Conservation (phyloP, 2,797 vertebrate genomes). For the Ctenopoma multispine region DNA sequence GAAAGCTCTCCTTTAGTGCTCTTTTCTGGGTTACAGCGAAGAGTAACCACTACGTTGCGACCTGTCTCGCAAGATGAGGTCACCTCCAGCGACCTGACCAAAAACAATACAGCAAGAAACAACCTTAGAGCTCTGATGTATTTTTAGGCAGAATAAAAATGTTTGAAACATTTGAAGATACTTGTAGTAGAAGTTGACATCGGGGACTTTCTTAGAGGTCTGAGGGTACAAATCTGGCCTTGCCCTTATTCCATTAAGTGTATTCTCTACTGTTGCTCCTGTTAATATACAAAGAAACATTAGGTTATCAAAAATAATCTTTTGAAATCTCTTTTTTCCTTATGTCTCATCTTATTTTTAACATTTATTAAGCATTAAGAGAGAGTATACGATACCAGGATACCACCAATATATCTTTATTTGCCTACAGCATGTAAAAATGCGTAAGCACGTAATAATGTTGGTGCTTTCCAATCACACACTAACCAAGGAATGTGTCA, state of each 20-base stretch:
- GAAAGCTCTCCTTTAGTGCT: constrained; percentile 87
- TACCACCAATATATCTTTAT: too few species aligned
- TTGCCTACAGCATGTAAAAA: neutral
- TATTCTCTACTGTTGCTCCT: constrained; percentile 90
- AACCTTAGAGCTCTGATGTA: neutral
- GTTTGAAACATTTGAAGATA: constrained; percentile 63
- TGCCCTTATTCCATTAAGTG: constrained; percentile 84
- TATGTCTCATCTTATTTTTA: constrained; percentile 1
- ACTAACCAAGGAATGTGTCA: constrained; percentile 92
- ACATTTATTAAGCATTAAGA: neutral
- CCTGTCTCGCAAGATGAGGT: constrained; percentile 93
- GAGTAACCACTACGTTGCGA: constrained; percentile 90
- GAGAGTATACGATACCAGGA: too few species aligned
- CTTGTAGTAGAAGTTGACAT: constrained; percentile 97
- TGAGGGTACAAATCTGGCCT: constrained; percentile 85
- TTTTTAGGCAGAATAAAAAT: neutral
- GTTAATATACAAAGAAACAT: constrained; percentile 22
- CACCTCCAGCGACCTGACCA: constrained; percentile 87
- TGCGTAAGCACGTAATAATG: neutral
- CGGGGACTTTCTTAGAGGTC: constrained; percentile 85
- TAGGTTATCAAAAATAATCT: neutral
- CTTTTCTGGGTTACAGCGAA: constrained; percentile 91
- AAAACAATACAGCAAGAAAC: neutral
- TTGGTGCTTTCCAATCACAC: neutral
- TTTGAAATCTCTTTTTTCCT: neutral